Percentiles rank a stretch among this genome's conserved stretches.
Evolutionary conservation across 2,113 vertebrate species (phyloP).

Genomic region (Grus americana): DNA sequence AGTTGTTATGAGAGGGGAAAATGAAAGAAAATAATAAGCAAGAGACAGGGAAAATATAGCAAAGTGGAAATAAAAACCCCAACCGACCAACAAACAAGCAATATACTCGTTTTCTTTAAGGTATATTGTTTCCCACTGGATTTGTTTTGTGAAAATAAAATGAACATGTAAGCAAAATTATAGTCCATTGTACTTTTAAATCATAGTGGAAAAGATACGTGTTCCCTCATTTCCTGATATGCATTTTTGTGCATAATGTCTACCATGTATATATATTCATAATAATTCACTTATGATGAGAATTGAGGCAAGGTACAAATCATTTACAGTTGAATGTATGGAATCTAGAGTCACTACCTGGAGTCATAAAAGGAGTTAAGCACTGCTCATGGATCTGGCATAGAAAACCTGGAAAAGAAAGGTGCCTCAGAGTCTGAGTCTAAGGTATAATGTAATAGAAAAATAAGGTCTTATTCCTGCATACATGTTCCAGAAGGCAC

Average conservation of each 20-base stretch:
- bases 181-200: not conserved
- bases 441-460: not conserved
- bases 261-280: not conserved
- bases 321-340: not conserved
- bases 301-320: not conserved
- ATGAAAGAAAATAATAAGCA: not conserved
- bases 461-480: not conserved
- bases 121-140: not conserved
- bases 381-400: not conserved
- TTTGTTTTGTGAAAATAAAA: not conserved
- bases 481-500: not conserved
- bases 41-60: not conserved
- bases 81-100: not conserved
- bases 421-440: not conserved
- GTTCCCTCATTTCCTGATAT: not conserved
- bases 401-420: not conserved
- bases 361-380: not conserved
- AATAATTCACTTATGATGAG: not conserved
- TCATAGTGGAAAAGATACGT: not conserved
- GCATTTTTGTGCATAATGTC: not conserved
- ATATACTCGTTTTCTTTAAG: not conserved
- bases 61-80: not conserved
- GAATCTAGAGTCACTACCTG: not conserved
- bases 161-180: not conserved
- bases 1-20: not conserved